phyloP scores from a whole-genome alignment of 2,797 vertebrate genomes.

The Dallia pectoralis region DNA sequence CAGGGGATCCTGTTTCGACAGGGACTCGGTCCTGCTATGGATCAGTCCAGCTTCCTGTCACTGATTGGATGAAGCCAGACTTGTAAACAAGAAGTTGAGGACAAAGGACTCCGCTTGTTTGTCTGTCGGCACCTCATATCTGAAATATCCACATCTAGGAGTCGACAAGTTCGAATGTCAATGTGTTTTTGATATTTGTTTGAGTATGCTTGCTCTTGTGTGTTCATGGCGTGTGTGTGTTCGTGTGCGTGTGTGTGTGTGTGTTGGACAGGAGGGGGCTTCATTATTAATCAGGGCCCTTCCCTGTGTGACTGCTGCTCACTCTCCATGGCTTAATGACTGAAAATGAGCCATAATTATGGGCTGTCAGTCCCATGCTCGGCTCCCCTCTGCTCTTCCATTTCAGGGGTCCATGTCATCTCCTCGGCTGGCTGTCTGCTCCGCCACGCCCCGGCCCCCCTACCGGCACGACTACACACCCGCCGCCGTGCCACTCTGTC shows the following conservation, averaged over 20 bases:
- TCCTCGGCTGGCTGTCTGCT: slow-evolving; percentile 40
- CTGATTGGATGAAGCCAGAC: not conserved
- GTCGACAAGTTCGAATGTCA: not conserved
- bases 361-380: slow-evolving; percentile 72
- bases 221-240: slow-evolving; percentile 5
- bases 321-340: slow-evolving; percentile 74
- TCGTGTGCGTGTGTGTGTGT: not conserved
- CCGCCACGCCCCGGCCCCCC: slow-evolving; percentile 36
- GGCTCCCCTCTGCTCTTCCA: slow-evolving; percentile 63
- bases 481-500: not conserved
- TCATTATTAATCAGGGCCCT: slow-evolving; percentile 74
- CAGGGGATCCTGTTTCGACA: not conserved
- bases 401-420: slow-evolving; percentile 65
- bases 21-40: slow-evolving; percentile 39
- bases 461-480: not conserved
- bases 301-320: slow-evolving; percentile 66
- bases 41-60: slow-evolving; percentile 57
- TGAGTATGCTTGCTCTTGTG: slow-evolving; percentile 11
- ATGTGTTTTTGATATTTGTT: not conserved
- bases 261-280: slow-evolving; percentile 41
- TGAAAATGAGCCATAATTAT: slow-evolving; percentile 78
- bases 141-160: not conserved
- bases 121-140: not conserved
- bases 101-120: not conserved
- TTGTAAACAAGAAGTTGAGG: not conserved